These are phyloP conservation scores for Trachemys scripta DNA, from an alignment of 2,113 vertebrate species.

Conservation along the genomic window DNA sequence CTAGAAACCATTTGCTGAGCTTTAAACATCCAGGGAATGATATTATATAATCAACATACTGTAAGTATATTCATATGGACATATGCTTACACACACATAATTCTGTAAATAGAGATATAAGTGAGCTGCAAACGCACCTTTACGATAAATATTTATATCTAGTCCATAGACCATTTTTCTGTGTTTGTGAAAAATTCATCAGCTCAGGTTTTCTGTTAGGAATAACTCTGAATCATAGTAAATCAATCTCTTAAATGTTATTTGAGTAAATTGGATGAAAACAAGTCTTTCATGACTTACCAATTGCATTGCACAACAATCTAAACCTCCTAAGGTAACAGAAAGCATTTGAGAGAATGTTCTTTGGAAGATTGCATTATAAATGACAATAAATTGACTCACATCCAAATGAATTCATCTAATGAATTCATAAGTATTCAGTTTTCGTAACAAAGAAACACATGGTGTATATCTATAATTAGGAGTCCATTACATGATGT, in stretches of 20 bases:
- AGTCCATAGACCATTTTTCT: not conserved
- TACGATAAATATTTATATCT: not conserved
- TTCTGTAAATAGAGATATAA: not conserved
- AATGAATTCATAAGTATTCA: not conserved
- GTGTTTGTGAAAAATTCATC: not conserved
- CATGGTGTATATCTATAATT: not conserved
- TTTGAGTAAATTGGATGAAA: constrained; percentile 9
- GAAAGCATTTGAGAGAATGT: not conserved
- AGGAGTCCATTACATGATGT: not conserved
- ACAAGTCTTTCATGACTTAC: not conserved
- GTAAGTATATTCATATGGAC: not conserved
- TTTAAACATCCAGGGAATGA: not conserved
- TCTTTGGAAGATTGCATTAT: not conserved
- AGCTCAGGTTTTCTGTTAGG: not conserved
- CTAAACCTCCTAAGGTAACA: not conserved
- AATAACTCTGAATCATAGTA: not conserved
- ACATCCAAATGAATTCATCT: not conserved
- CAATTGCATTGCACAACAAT: not conserved
- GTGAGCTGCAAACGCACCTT: not conserved
- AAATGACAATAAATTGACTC: not conserved
- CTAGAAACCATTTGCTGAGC: not conserved
- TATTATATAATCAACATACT: not conserved
- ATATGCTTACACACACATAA: not conserved
- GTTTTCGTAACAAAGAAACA: not conserved
- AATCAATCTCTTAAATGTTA: not conserved